Conservation (phyloP, 2,888 invertebrate species). For the Tachina grossa region DNA sequence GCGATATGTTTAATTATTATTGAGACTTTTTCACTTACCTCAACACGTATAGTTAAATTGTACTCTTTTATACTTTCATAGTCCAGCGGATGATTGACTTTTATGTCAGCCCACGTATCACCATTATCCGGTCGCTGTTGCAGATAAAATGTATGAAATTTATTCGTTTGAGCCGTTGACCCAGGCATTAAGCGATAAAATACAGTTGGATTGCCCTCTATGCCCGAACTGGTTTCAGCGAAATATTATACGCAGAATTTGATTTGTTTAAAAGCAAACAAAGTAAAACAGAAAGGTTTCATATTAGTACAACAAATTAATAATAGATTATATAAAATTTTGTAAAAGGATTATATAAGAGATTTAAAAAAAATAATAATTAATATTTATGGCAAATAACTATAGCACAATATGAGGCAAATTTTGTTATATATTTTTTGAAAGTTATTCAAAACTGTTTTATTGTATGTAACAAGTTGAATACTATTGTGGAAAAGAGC, state of each 20-base stretch:
- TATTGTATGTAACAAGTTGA: too few species aligned
- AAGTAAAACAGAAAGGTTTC: conserved; percentile 2
- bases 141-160: conserved; percentile 96
- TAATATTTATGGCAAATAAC: conserved; percentile 25
- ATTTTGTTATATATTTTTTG: neutral
- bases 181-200: conserved; percentile 98
- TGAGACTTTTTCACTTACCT: conserved; percentile 86
- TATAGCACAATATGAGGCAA: conserved; percentile 7
- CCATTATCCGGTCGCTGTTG: conserved; percentile 97
- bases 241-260: conserved; percentile 46
- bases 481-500: neutral
- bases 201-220: conserved; percentile 97
- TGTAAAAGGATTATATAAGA: neutral
- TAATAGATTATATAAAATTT: neutral
- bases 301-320: conserved; percentile 44
- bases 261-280: neutral
- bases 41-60: conserved; percentile 96
- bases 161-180: conserved; percentile 97
- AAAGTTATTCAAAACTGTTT: neutral
- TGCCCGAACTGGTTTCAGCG: conserved; percentile 90
- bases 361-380: neutral
- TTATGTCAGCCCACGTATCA: conserved; percentile 97
- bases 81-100: conserved; percentile 97
- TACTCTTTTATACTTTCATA: conserved; percentile 97
- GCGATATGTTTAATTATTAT: too few species aligned